These are phyloP conservation scores for Prunella strophiata DNA, from an alignment of 2,797 vertebrate genomes.

Conservation along the genomic window DNA sequence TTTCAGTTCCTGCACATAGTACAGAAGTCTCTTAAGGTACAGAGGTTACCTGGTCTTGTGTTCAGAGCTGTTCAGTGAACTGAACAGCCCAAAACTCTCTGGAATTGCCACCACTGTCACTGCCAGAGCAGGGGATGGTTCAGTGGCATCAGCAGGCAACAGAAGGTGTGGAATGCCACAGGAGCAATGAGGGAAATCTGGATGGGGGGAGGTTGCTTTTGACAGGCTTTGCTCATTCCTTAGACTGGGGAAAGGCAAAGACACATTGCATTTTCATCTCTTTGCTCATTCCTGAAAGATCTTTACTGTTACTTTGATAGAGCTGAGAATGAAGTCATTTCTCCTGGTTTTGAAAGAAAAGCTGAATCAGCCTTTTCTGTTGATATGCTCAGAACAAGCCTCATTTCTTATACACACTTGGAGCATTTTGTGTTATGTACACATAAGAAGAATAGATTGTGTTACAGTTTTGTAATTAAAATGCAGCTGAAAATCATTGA, in stretches of 20 bases:
- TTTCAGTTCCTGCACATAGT: not conserved
- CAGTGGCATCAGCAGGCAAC: not conserved
- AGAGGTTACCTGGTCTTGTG: not conserved
- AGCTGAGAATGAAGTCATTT: not conserved
- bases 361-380: not conserved
- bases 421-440: not conserved
- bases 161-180: not conserved
- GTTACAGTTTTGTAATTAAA: slow-evolving; percentile 38
- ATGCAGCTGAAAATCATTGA: slow-evolving; percentile 22
- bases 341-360: not conserved
- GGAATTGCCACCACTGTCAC: rapidly evolving
- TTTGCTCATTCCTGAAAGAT: not conserved
- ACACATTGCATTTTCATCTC: not conserved
- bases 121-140: not conserved
- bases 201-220: not conserved
- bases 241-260: not conserved
- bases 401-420: not conserved
- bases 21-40: not conserved
- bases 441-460: not conserved
- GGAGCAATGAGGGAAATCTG: not conserved
- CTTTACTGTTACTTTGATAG: not conserved
- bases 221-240: not conserved
- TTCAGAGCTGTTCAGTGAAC: not conserved
- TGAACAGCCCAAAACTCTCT: not conserved
- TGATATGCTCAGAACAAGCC: not conserved